Evolutionary conservation across 2,113 vertebrate genomes (phyloP), one percentile per base, ranked within the genome.

Genomic region (Coptodon rendalli): DNA sequence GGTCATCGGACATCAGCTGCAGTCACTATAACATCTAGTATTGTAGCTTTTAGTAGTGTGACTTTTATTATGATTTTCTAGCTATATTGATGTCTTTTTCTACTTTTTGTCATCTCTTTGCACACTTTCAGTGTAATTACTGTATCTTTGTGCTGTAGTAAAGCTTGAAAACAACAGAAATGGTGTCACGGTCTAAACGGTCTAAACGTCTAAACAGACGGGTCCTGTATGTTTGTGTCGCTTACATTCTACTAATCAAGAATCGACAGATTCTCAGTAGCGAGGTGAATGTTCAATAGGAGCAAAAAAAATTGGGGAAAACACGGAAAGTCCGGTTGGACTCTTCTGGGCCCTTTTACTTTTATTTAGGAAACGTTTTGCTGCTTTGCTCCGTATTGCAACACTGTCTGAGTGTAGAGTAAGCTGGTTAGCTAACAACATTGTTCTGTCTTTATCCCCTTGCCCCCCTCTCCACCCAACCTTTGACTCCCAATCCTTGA

Each of bases 361-460:
- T 38, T 61, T 50, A 10, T 45, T 40, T 36, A 16, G 48, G 54
- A 71, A 81, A 86, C 50, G 79, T 90, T 81, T 93, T 66, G 22
- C 80, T 29, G 40, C 3, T 59, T 87, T 59, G 92, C 91, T 94
- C 90, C 85, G 84, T 56, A 90, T 93, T 95, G 92, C 83, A 90
- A 87, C 87, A 85, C 36, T 50, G 53, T 83, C 81, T 68, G 29
- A 92, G 95, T 96, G 95, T 97, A 95, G 94, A 97, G 96, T 95
- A 95, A 97, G 95, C 96, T 86, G 87, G 89, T 89, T 82, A 78
- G 91, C 83, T 98, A 98, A 98, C 97, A 95, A 97, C 94, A 66
- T 89, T 97, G 95, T 98, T 96, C 97, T 98, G 95, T 98, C 86
- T 91, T 89, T 94, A 85, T 91, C 88, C 57, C 87, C 79, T 78